A percentile compares a stretch with the other conserved stretches of the same genome.
phyloP scores from a whole-genome alignment of 2,888 invertebrate genomes.

The Athrips mouffetella region DNA sequence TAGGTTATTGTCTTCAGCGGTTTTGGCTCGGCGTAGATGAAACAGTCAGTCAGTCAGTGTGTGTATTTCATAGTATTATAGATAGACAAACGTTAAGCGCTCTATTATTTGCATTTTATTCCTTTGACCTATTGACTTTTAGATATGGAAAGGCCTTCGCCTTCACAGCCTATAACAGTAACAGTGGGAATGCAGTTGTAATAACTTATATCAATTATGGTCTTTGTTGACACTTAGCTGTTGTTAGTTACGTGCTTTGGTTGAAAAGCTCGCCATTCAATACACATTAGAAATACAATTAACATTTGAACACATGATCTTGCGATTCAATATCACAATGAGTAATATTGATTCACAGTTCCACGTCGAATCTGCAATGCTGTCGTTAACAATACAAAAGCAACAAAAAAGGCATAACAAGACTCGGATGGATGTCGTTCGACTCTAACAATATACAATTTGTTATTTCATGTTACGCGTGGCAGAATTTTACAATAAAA shows the following conservation, averaged over 20 bases:
- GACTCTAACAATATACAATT: constrained; percentile 51
- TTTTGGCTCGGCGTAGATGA: too few species aligned
- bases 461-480: constrained; percentile 45
- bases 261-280: constrained; percentile 26
- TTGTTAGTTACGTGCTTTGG: constrained; percentile 28
- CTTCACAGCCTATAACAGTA: not conserved
- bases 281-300: constrained; percentile 24
- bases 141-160: not conserved
- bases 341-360: constrained; percentile 8
- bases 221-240: constrained; percentile 27
- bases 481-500: constrained; percentile 54
- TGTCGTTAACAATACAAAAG: constrained; percentile 40
- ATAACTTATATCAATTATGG: constrained; percentile 31
- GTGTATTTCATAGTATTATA: too few species aligned
- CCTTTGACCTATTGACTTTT: not conserved
- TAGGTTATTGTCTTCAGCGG: too few species aligned
- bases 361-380: not conserved
- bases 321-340: not conserved
- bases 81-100: not conserved
- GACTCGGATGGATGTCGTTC: constrained; percentile 42
- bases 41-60: too few species aligned
- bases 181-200: not conserved
- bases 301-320: not conserved
- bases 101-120: constrained; percentile 3
- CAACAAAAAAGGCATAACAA: constrained; percentile 40